These are phyloP conservation scores for Pseudococcus longispinus DNA, from an alignment of 2,888 invertebrate species.

Conservation along the genomic window DNA sequence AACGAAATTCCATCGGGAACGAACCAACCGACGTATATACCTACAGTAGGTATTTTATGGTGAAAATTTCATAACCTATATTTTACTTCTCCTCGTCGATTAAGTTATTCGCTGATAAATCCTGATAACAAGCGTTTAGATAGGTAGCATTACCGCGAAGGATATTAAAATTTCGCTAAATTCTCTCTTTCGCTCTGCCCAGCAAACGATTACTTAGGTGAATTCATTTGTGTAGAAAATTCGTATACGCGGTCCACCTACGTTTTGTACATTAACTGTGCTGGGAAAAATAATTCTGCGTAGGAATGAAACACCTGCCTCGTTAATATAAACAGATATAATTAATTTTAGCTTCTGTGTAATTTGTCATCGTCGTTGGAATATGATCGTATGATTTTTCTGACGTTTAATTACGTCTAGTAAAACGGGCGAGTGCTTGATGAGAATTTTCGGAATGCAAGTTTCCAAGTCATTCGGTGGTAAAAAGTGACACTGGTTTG, in stretches of 20 bases:
- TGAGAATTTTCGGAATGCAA: too few relatives aligned
- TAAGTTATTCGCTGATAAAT: slow-evolving; percentile 15
- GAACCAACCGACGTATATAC: too few relatives aligned
- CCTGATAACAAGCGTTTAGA: too few relatives aligned
- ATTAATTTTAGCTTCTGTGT: neutral
- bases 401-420: too few relatives aligned
- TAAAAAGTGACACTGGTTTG: too few relatives aligned
- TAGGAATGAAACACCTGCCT: neutral
- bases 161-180: neutral
- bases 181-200: neutral
- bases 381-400: neutral
- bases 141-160: neutral
- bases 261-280: neutral
- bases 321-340: neutral
- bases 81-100: neutral
- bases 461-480: too few relatives aligned
- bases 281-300: neutral
- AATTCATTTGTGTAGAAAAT: neutral
- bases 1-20: slow-evolving; percentile 32
- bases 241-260: neutral
- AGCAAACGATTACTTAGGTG: neutral
- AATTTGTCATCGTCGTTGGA: slow-evolving; percentile 3
- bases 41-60: neutral
- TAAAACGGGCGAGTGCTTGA: too few relatives aligned
- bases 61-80: slow-evolving; percentile 18